Base-by-base conservation (phyloP, 2,888 invertebrate genomes). In the Tetrapedia diversipes region DNA sequence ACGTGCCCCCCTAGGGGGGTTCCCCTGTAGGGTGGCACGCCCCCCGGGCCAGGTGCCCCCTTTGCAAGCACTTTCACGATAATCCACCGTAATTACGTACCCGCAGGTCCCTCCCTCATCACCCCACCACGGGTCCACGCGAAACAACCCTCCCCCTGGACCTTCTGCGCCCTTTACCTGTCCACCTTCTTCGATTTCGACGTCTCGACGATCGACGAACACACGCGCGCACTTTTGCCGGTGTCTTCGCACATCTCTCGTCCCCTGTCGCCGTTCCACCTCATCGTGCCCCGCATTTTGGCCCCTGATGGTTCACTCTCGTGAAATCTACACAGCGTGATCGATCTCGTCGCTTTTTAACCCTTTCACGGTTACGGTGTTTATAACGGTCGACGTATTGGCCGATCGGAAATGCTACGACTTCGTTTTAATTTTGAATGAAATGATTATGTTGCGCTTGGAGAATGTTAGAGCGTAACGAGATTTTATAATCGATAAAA, bases 31-130 rank as follows among this genome's bases (percentile, higher is more conserved):
- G 87, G 89, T 85, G 82, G 86, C 85, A 82, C 89, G 88, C 84
- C 90, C 87, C 83, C 89, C 89, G 85, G 92, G 92, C 92, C 92
- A 92, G 81, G 92, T 92, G 88, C 90, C 90, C 87, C 90, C 88
- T 86, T 88, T 89, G 64, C 81, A 83, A 60, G 37, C 85, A 77
- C 83, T 81, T 77, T 81, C 77, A 83, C 88, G 88, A 85, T 88
- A 89, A 89, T 91, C 91, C 90, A 90, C 90, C 79, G 88, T 89
- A 88, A 89, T 85, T 86, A 86, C 75, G 79, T 80, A 73, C 69
- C 81, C 82, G 79, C 78, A 54, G 65, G 82, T 80, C 70, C 19
- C 59, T 32, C 81, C 79, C 82, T 77, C 85, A 83, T 86, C 84
- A 73, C 66, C 73, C 57, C 77, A 51, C 64, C 47, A n/a, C n/a